Evolutionary conservation across 2,888 invertebrate genomes (phyloP), one percentile per base, ranked within the genome.

Genomic region (Troilus luridus): DNA sequence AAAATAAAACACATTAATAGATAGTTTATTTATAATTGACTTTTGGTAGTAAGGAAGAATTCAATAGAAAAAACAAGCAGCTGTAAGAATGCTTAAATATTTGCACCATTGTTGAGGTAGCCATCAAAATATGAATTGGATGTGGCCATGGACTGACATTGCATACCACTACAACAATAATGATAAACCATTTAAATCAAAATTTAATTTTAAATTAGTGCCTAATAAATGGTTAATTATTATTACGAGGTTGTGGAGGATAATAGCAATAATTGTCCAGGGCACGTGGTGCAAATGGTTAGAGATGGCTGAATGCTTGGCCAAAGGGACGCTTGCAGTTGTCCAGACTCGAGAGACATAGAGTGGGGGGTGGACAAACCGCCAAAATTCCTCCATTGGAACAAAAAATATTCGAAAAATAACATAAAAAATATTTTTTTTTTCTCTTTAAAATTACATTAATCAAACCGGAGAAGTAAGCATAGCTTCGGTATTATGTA

Each of bases 301-400:
- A 58, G 85, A 58, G 85, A 21, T 58, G 85, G 56, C 56, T 54
- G 41, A 12, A 8, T 72, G 81, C 56, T 58, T 58, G n/a, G 85
- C 85, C 85, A n/a, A 77, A 58, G 72, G 85, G 85, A 58, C 54
- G 56, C 56, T 85, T 85, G 85, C 85, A 85, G 85, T 85, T 85
- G 85, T 85, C 85, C 85, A 77, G 27, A 14, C 41, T 17, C 27
- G 21, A 6, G 27, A 19, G 72, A 12, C 2, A 58, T n/a, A 58
- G 85, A 19, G 85, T 21, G 85, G 85, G 56, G 10, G 8, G 27
- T 27, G 8, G 6, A n/a, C 72, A 77, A 77, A 85, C 85, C 85
- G 85, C 85, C 85, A 85, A 85, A 85, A 85, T 85, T 85, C 85
- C 56, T 56, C 56, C n/a, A 58, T 11, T 85, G n/a, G 2, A 85